Evolutionary conservation across 2,797 vertebrate species (phyloP).

Genomic region (Enteromius thamalakanensis): DNA sequence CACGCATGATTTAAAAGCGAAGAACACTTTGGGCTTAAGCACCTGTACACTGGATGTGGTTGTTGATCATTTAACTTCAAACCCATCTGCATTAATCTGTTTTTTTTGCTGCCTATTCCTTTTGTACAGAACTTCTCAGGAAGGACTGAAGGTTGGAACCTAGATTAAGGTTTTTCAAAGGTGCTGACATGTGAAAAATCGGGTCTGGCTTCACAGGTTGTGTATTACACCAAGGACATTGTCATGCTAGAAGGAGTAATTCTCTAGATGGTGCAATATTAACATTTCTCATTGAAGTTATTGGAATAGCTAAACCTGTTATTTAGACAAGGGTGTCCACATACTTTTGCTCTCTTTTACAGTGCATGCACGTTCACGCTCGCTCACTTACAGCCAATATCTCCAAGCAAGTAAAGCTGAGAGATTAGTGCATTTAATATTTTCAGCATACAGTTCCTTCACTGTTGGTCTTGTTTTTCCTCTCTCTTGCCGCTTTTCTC

Average conservation of each 20-base stretch:
- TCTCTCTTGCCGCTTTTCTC: slow-evolving; percentile 3
- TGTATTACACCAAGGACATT: background rate
- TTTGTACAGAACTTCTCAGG: background rate
- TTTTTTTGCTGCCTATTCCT: background rate
- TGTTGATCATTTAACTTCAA: background rate
- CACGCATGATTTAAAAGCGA: background rate
- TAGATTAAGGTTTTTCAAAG: background rate
- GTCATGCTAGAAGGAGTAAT: background rate
- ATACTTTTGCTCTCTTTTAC: slow-evolving; percentile 1
- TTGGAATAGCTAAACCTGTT: background rate
- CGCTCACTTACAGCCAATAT: slow-evolving; percentile 18
- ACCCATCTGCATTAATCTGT: background rate
- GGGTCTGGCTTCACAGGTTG: background rate
- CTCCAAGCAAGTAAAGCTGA: slow-evolving; percentile 10
- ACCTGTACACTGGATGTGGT: background rate
- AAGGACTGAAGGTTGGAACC: background rate
- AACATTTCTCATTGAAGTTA: background rate
- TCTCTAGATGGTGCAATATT: background rate
- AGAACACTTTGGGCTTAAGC: background rate
- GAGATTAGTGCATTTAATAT: slow-evolving; percentile 33
- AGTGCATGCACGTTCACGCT: slow-evolving; percentile 9
- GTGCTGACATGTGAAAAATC: background rate
- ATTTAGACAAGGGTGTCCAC: slow-evolving; percentile 1
- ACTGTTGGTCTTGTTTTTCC: slow-evolving; percentile 21
- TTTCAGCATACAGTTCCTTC: slow-evolving; percentile 2